Base-by-base conservation (phyloP, 1,140 invertebrate genomes). In the Drosophila nikananu region DNA sequence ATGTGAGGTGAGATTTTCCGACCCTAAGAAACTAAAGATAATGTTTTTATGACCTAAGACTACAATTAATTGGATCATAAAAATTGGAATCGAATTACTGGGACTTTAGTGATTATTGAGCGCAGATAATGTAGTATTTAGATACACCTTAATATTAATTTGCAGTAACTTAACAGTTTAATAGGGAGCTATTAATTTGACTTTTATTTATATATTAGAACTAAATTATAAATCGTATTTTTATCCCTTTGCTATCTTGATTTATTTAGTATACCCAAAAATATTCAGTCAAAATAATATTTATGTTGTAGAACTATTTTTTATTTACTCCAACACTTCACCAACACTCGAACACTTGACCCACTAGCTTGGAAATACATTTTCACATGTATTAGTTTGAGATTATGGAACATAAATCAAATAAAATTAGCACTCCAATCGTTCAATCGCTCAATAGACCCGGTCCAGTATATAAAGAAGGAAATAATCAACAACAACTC, bases 401-500 rank as follows among this genome's bases (percentile, higher is more conserved):
- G 5, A 42, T 42, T 42, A 39, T 57, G 60, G 30, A 9, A 44
- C 57, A 63, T 63, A 32, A 64, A 67, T 63, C 30, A 37, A 42
- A 42, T 15, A 13, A 19, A 41, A 62, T 60, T 48, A 23, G 37
- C 64, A 39, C 32, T 55, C 15, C 1, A 21, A 54, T 54, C 13
- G 7, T 9, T 42, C 27, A 39, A 32, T 60, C 37, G 2, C 30
- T 64, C 35, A 64, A 60, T 42, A 58, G 9, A 30, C n/a, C n/a
- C 30, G 25, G 10, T 65, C 21, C 21, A 7, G 39, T 52, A 19
- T 52, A 12, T 51, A 52, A 2, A 21, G 21, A 21, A 32, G 39
- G 49, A 68, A 55, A 55, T 57, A 68, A 37, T 39, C n/a, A 42
- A 71, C 19, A 41, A 46, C 23, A 27, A 51, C 25, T 51, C 49